These are phyloP conservation scores for Emydocephalus ijimae DNA, from an alignment of 2,113 vertebrate species.

Conservation along the genomic window DNA sequence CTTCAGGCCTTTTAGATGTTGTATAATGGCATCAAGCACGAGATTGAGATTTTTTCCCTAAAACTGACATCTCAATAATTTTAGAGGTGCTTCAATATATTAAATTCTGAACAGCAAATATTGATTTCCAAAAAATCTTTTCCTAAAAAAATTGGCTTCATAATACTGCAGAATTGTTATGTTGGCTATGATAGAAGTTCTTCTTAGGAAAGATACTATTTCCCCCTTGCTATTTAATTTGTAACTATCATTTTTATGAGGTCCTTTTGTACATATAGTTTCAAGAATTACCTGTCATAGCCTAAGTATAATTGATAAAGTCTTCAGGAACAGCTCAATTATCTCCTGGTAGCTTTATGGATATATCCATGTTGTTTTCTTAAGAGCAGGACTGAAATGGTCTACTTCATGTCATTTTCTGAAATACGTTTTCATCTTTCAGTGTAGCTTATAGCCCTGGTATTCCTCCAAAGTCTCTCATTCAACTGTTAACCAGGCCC, in stretches of 20 bases:
- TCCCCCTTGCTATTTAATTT: neutral
- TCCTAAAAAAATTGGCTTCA: neutral
- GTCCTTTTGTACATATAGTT: neutral
- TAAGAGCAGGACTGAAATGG: neutral
- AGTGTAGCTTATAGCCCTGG: neutral
- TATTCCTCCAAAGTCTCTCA: neutral
- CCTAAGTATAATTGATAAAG: neutral
- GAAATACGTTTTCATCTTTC: neutral
- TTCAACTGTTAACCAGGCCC: neutral
- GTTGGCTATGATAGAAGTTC: neutral
- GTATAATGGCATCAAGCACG: neutral
- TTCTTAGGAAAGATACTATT: neutral
- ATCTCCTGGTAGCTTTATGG: neutral
- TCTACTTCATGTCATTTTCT: neutral
- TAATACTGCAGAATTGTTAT: neutral
- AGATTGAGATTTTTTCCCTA: neutral
- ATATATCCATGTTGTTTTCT: neutral
- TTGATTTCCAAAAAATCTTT: neutral
- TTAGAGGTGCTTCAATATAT: neutral
- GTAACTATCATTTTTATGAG: neutral
- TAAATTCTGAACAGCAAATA: neutral
- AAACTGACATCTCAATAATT: neutral
- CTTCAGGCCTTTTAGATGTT: neutral
- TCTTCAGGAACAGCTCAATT: neutral
- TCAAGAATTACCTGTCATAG: neutral